Percentiles rank a stretch among this genome's conserved stretches.
phyloP scores from a whole-genome alignment of 2,888 invertebrate genomes.

The Onthophagus sagittarius region DNA sequence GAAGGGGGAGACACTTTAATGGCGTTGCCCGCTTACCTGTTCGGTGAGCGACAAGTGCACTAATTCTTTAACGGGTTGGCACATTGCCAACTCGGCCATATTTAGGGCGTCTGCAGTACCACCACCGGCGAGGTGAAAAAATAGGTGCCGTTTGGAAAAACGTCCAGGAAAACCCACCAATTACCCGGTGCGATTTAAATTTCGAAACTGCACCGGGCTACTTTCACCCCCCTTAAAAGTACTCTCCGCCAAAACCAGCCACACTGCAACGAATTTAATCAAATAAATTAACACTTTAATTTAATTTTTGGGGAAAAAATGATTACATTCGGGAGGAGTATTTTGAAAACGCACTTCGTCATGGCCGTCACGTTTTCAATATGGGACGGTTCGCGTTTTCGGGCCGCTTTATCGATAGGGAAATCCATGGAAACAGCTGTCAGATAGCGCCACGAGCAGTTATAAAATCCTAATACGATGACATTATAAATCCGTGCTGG shows the following conservation, averaged over 20 bases:
- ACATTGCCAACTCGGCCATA: neutral
- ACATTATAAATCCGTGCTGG: constrained; percentile 3
- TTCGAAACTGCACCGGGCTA: neutral
- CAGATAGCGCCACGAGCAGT: neutral
- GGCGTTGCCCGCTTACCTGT: neutral
- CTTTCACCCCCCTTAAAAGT: neutral
- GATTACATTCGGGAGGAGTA: neutral
- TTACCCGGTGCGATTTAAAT: neutral
- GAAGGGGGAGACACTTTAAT: neutral
- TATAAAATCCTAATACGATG: constrained; percentile 4
- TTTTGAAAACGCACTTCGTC: neutral
- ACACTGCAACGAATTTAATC: neutral
- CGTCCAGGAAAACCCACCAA: neutral
- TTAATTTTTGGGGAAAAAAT: neutral
- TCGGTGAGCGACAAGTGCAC: neutral
- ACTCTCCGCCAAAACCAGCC: neutral
- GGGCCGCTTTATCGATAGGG: neutral
- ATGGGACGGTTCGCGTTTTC: neutral
- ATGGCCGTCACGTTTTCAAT: constrained; percentile 5
- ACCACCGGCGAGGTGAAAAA: neutral
- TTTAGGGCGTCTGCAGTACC: neutral
- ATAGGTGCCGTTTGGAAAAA: neutral
- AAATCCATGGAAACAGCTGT: constrained; percentile 5
- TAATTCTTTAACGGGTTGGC: neutral
- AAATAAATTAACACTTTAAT: neutral